Percentiles rank a stretch among this genome's conserved stretches.
Evolutionary conservation across 1,140 invertebrate species (phyloP).

Genomic region (Dryas iulia): DNA sequence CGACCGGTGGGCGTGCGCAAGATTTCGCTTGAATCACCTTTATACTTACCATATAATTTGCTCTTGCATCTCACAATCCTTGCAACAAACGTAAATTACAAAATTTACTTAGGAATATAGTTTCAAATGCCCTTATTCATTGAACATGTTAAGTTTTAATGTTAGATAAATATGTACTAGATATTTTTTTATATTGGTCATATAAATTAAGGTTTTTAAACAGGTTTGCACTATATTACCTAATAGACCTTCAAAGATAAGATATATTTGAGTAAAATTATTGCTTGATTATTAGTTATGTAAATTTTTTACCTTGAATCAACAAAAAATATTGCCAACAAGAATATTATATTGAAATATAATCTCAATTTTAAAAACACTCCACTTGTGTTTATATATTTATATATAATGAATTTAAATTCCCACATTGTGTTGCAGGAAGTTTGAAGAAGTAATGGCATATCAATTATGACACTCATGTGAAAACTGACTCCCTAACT

Average conservation of each 20-base stretch:
- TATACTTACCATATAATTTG: neutral
- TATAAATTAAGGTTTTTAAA: neutral
- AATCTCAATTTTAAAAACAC: too few relatives aligned
- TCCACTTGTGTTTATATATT: too few relatives aligned
- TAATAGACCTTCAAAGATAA: neutral
- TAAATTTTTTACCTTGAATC: neutral
- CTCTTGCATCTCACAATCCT: neutral
- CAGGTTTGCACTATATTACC: neutral
- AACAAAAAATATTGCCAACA: too few relatives aligned
- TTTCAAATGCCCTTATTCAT: too few relatives aligned
- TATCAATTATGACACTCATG: constrained; percentile 36
- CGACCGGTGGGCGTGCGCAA: constrained; percentile 37
- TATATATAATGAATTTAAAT: neutral
- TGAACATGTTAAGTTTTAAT: too few relatives aligned
- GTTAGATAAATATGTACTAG: too few relatives aligned
- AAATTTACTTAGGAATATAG: too few relatives aligned
- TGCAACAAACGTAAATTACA: neutral
- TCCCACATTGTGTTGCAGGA: constrained; percentile 16
- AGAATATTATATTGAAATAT: too few relatives aligned
- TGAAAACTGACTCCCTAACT: constrained; percentile 18
- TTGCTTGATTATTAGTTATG: neutral
- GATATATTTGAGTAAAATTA: neutral
- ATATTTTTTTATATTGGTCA: too few relatives aligned
- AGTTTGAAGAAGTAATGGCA: constrained; percentile 31
- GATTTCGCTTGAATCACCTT: constrained; percentile 37